A percentile compares a stretch with the other conserved stretches of the same genome.
Conservation (phyloP, 1,140 invertebrate genomes). For the Telenomus remus region DNA sequence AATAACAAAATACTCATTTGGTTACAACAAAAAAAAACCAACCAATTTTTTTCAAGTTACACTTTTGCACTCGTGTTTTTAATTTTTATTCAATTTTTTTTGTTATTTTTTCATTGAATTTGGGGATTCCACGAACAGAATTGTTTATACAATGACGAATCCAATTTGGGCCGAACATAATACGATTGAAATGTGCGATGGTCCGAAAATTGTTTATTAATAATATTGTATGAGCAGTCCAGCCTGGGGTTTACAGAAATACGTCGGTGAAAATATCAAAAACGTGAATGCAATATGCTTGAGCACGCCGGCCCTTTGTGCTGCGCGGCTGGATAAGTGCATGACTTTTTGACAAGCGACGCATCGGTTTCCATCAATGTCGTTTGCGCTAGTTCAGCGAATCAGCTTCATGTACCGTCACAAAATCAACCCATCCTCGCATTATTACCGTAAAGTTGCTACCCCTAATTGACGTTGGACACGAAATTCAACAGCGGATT, state of each 20-base stretch:
- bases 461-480: constrained; percentile 21
- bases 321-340: constrained; percentile 34
- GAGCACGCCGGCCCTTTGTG: constrained; percentile 29
- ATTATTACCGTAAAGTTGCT: constrained; percentile 23
- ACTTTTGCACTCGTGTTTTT: constrained; percentile 13
- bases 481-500: constrained; percentile 21
- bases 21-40: too few relatives aligned
- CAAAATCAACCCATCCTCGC: constrained; percentile 28
- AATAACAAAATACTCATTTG: constrained; percentile 1
- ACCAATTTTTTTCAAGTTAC: constrained; percentile 15
- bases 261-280: constrained; percentile 40
- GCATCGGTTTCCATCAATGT: constrained; percentile 49
- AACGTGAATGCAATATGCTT: constrained; percentile 26
- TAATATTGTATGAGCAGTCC: constrained; percentile 34
- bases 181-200: too few relatives aligned
- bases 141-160: too few relatives aligned
- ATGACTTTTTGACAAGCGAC: constrained; percentile 39
- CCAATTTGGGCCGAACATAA: too few relatives aligned
- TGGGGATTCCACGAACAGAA: too few relatives aligned
- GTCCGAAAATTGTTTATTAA: constrained; percentile 46
- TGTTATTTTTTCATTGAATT: too few relatives aligned
- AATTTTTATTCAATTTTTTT: too few relatives aligned
- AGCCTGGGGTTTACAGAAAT: constrained; percentile 11
- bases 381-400: constrained; percentile 27
- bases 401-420: constrained; percentile 25